These are phyloP conservation scores for Catharus bicknelli DNA, from an alignment of 2,113 vertebrate species.

Conservation along the genomic window DNA sequence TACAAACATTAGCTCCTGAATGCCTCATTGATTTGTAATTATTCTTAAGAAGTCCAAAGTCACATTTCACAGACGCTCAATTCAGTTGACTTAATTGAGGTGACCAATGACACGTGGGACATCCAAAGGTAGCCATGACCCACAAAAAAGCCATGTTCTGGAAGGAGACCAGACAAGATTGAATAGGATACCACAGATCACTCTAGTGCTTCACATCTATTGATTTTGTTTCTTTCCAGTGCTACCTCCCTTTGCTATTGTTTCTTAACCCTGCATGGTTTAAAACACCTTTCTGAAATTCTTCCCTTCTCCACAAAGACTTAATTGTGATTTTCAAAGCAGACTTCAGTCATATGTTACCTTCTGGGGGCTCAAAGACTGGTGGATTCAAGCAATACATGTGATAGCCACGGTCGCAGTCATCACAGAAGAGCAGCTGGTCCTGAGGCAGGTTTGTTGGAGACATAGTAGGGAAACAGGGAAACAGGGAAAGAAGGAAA, in stretches of 20 bases:
- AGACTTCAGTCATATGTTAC: constrained; percentile 70
- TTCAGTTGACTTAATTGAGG: neutral
- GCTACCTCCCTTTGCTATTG: neutral
- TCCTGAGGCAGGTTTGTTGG: constrained; percentile 75
- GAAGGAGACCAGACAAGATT: neutral
- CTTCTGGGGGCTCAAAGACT: constrained; percentile 94
- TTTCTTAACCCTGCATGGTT: neutral
- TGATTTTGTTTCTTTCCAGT: neutral
- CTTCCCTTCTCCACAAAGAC: neutral
- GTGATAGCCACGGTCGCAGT: constrained; percentile 98
- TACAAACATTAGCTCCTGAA: neutral
- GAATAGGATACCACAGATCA: neutral
- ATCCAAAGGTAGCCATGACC: neutral
- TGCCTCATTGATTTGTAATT: constrained; percentile 25
- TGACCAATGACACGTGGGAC: neutral
- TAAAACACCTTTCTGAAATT: neutral
- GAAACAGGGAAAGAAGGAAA: neutral
- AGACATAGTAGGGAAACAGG: neutral
- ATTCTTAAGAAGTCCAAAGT: constrained; percentile 1
- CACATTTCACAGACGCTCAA: neutral
- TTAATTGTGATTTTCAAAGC: neutral
- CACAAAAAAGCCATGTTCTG: neutral
- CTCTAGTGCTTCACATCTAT: neutral
- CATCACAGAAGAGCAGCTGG: constrained; percentile 97
- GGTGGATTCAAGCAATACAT: constrained; percentile 98